phyloP scores from a whole-genome alignment of 2,797 vertebrate genomes.

The Phrynocephalus guinanensis region DNA sequence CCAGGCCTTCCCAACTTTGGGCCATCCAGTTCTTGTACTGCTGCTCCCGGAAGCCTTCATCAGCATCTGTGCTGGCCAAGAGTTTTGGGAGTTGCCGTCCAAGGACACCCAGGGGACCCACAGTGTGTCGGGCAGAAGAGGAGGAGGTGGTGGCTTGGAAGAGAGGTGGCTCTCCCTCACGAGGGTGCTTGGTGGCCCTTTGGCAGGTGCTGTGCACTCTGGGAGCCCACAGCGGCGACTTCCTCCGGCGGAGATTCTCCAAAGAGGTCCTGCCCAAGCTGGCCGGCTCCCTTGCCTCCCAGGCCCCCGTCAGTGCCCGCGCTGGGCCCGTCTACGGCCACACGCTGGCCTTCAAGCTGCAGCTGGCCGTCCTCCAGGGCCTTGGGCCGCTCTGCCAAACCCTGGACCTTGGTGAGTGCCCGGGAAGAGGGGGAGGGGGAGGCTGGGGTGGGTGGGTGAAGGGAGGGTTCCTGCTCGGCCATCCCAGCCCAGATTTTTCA shows the following conservation, averaged over 20 bases:
- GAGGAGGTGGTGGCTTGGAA: background rate
- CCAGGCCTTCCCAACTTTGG: no score
- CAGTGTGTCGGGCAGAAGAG: no score
- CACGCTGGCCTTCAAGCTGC: conserved; percentile 91
- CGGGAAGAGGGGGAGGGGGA: background rate
- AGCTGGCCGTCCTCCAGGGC: conserved; percentile 89
- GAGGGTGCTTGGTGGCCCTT: conserved; percentile 3
- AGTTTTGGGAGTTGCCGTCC: no score
- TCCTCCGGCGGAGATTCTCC: conserved; percentile 89
- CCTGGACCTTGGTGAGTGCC: conserved; percentile 88
- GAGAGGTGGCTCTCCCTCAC: background rate
- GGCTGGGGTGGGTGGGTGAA: no score
- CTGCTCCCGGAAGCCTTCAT: no score
- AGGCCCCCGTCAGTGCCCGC: conserved; percentile 87
- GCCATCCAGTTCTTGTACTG: no score
- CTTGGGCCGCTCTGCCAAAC: conserved; percentile 88
- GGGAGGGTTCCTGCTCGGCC: background rate
- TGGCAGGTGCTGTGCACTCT: conserved; percentile 88
- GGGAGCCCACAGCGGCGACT: conserved; percentile 87
- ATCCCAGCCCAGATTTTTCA: no score
- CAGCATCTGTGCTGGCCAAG: no score
- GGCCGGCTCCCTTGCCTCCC: conserved; percentile 81
- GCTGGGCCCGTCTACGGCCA: conserved; percentile 89
- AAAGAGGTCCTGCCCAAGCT: conserved; percentile 91
- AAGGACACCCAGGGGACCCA: no score